phyloP scores from a whole-genome alignment of 2,888 invertebrate species.

The Platycnemis pennipes region DNA sequence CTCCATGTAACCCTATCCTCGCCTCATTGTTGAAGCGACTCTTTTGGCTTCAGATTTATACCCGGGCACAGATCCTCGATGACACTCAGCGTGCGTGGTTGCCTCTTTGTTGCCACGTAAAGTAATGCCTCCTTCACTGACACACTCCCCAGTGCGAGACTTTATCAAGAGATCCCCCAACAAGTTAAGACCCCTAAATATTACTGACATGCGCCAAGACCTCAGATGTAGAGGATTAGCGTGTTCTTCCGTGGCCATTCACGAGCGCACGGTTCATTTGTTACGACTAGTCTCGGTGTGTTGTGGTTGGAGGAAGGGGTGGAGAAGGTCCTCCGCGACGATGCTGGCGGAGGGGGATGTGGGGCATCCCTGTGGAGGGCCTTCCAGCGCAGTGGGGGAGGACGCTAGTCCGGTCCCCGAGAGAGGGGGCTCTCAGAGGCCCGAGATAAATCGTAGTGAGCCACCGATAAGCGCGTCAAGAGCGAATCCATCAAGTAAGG shows the following conservation, averaged over 20 bases:
- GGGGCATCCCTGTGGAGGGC: background rate
- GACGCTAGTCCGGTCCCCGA: background rate
- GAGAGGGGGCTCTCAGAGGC: background rate
- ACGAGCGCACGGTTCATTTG: conserved; percentile 33
- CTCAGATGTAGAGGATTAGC: conserved; percentile 52
- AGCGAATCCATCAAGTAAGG: conserved; percentile 43
- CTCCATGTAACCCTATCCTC: conserved; percentile 52
- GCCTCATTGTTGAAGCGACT: conserved; percentile 49
- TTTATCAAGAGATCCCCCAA: conserved; percentile 38
- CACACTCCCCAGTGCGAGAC: background rate
- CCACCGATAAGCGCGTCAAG: conserved; percentile 49
- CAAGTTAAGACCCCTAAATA: conserved; percentile 40
- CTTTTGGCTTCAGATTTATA: conserved; percentile 46
- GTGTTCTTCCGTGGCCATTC: conserved; percentile 34
- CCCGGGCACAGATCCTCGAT: conserved; percentile 35
- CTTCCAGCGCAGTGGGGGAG: background rate
- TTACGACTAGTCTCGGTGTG: background rate
- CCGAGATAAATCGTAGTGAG: background rate
- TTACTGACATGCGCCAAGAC: conserved; percentile 59
- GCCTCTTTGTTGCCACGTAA: conserved; percentile 57
- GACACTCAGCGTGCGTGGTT: conserved; percentile 42
- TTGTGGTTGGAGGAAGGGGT: background rate
- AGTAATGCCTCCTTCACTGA: conserved; percentile 8
- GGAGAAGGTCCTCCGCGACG: background rate
- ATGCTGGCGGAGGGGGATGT: background rate